Percentiles rank a stretch among this genome's conserved stretches.
These are phyloP conservation scores for Ischnus inquisitorius DNA, from an alignment of 2,888 invertebrate genomes.

Conservation along the genomic window DNA sequence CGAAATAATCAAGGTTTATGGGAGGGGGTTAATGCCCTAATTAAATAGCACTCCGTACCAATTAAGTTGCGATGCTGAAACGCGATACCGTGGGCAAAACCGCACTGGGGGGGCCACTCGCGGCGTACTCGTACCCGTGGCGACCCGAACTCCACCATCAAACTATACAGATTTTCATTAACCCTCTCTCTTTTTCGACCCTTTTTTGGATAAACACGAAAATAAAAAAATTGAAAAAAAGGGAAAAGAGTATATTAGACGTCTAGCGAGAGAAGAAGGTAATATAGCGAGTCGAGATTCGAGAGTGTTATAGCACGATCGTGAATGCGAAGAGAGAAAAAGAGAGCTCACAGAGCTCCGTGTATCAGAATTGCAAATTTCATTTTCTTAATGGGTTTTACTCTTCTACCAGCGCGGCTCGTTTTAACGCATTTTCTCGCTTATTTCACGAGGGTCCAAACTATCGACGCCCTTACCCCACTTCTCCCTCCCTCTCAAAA, in stretches of 20 bases:
- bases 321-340: slow-evolving; percentile 53
- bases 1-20: slow-evolving; percentile 71
- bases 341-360: slow-evolving; percentile 61
- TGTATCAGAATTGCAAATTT: slow-evolving; percentile 79
- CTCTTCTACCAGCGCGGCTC: slow-evolving; percentile 21
- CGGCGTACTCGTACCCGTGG: slow-evolving; percentile 11
- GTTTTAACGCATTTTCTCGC: slow-evolving; percentile 47
- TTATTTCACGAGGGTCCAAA: slow-evolving; percentile 43
- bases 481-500: slow-evolving; percentile 8
- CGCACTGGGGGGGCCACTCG: slow-evolving; percentile 15
- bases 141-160: background rate
- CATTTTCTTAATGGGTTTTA: slow-evolving; percentile 81
- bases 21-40: slow-evolving; percentile 67
- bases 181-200: slow-evolving; percentile 6
- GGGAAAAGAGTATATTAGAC: slow-evolving; percentile 11
- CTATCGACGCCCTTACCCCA: slow-evolving; percentile 26
- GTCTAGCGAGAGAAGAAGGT: slow-evolving; percentile 63
- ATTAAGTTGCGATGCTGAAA: slow-evolving; percentile 66
- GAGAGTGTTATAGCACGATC: slow-evolving; percentile 34
- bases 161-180: slow-evolving; percentile 47
- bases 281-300: slow-evolving; percentile 67
- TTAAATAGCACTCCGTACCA: slow-evolving; percentile 70
- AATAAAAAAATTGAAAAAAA: slow-evolving; percentile 26
- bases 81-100: slow-evolving; percentile 50
- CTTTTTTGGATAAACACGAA: slow-evolving; percentile 10